Evolutionary conservation across 2,113 vertebrate genomes (phyloP), one percentile per base, ranked within the genome.

Genomic region (Hyperoodon ampullatus): DNA sequence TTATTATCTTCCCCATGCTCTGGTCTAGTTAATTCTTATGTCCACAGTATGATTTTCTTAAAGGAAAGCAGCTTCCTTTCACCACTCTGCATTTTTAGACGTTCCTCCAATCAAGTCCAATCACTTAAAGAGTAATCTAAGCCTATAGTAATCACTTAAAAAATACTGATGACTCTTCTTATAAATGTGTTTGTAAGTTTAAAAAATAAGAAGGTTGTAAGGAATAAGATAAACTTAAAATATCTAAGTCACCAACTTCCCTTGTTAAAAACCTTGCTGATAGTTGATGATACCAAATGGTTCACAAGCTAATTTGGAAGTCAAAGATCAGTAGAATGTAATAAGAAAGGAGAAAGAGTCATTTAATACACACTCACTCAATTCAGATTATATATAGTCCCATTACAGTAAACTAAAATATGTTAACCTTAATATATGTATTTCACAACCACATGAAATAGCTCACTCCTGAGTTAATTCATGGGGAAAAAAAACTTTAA

Each of bases 51-150:
- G 18, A 50, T 70, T 94, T 96, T 42, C 74, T 95, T 60, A 86
- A 92, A 80, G 60, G 55, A 90, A 78, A 85, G 4, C 47, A 86
- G 19, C 28, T 94, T 96, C 58, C 39, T 93, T 71, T 78, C 15
- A 80, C 23, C 26, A 58, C 4, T 89, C 35, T 75, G 58, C 19
- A 93, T 63, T 94, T 85, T 93, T 84, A 80, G 81, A 78, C 8
- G 66, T 84, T 74, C 63, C 80, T 91, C 65, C 23, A 84, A 66
- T 77, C 33, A 88, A 90, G 55, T 85, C 50, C 4, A 89, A 35
- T 93, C 55, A 90, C 30, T 80, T 85, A 84, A 91, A 92, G 53
- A 85, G 12, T 72, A 92, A 92, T 47, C 13, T 50, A 90, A 96
- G 66, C 33, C 44, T 71, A 87, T 1, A 83, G n/a, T 24, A 90